phyloP scores from a whole-genome alignment of 2,888 invertebrate species.

The Allophyes oxyacanthae region DNA sequence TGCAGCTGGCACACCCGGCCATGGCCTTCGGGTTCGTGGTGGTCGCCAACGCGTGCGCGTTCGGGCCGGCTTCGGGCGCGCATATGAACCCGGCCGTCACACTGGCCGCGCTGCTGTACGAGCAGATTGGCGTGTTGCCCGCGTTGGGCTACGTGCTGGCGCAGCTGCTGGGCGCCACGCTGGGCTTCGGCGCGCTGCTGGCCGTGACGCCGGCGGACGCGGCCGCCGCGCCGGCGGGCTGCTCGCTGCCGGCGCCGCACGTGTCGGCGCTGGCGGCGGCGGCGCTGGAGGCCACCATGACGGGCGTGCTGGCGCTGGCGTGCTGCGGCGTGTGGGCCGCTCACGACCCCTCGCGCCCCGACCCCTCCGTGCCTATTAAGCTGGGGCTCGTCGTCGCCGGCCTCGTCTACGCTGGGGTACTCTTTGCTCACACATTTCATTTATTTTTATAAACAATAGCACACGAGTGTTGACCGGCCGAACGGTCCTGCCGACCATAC shows the following conservation, averaged over 20 bases:
- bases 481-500: too few species aligned
- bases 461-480: too few species aligned
- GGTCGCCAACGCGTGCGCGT: constrained; percentile 73
- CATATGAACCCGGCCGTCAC: constrained; percentile 95
- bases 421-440: not conserved
- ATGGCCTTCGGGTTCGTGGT: constrained; percentile 80
- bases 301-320: constrained; percentile 70
- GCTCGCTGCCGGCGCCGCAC: constrained; percentile 60
- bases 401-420: constrained; percentile 77
- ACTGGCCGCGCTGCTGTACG: constrained; percentile 89
- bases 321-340: constrained; percentile 74
- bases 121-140: constrained; percentile 76
- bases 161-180: constrained; percentile 71
- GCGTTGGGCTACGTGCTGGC: constrained; percentile 70
- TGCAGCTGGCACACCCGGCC: constrained; percentile 74
- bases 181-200: constrained; percentile 72
- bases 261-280: constrained; percentile 57
- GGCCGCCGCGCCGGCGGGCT: constrained; percentile 31
- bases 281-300: constrained; percentile 69
- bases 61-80: constrained; percentile 93
- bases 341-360: constrained; percentile 67
- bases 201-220: constrained; percentile 55
- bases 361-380: constrained; percentile 75
- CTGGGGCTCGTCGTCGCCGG: constrained; percentile 78
- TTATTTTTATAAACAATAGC: too few species aligned